Evolutionary conservation across 2,888 invertebrate species (phyloP).

Genomic region (Oeneis ivallda): DNA sequence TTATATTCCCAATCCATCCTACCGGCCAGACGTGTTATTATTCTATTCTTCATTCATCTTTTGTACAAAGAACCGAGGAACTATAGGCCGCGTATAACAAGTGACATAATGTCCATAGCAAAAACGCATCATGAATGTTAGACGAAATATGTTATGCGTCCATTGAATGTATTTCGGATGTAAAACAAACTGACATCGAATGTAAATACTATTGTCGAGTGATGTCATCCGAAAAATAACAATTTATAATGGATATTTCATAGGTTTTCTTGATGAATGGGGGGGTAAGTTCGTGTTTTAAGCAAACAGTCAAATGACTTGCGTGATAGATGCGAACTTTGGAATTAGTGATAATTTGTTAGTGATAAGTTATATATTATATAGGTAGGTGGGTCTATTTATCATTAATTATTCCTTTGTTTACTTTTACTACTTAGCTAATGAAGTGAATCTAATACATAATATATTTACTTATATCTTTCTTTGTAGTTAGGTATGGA

Average conservation of each 20-base stretch:
- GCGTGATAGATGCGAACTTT: constrained; percentile 39
- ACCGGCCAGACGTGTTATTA: constrained; percentile 73
- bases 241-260: constrained; percentile 74
- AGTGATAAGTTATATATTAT: too few relatives aligned
- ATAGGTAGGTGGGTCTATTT: too few relatives aligned
- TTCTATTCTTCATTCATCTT: constrained; percentile 74
- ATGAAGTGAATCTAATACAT: neutral
- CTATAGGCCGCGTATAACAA: constrained; percentile 69
- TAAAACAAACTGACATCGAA: constrained; percentile 81
- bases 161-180: constrained; percentile 77
- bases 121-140: constrained; percentile 68
- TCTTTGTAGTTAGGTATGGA: too few relatives aligned
- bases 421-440: neutral
- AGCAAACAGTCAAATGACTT: constrained; percentile 50
- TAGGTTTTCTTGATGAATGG: constrained; percentile 67
- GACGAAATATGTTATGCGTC: constrained; percentile 71
- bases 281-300: constrained; percentile 37
- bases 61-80: constrained; percentile 72
- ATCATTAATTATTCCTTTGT: constrained; percentile 1
- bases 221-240: constrained; percentile 74
- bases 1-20: constrained; percentile 60
- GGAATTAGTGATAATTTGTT: constrained; percentile 27
- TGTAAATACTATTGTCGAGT: constrained; percentile 79
- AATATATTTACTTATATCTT: neutral
- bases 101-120: constrained; percentile 70